These are phyloP conservation scores for Puntigrus tetrazona DNA, from an alignment of 2,113 vertebrate genomes.

Conservation along the genomic window DNA sequence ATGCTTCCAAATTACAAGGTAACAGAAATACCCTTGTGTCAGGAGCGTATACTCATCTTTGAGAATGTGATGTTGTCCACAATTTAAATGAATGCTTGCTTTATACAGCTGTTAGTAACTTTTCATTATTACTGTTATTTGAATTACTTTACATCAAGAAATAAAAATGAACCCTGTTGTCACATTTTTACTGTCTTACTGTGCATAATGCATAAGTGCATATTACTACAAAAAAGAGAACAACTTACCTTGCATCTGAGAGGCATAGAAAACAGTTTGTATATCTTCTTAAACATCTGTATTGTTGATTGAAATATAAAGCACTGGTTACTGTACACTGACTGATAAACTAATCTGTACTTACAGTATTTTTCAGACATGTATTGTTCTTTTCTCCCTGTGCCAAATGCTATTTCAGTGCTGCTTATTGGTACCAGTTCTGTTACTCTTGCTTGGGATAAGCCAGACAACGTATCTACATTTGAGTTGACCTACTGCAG, in stretches of 20 bases:
- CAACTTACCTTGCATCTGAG: neutral
- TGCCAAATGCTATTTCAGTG: conserved; percentile 43
- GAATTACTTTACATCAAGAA: neutral
- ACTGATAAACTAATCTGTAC: neutral
- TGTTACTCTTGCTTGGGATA: conserved; percentile 48
- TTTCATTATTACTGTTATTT: neutral
- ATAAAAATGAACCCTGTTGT: neutral
- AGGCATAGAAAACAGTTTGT: neutral
- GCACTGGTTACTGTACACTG: neutral
- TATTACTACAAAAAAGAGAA: neutral
- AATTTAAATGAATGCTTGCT: neutral
- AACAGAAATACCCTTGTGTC: neutral
- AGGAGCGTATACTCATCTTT: neutral
- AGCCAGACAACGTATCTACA: neutral
- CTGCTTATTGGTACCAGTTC: conserved; percentile 21
- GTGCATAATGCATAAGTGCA: neutral
- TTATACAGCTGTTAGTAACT: neutral
- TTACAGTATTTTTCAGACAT: neutral
- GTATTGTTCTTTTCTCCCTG: neutral
- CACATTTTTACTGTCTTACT: neutral
- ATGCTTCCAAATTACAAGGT: neutral
- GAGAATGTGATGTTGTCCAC: neutral
- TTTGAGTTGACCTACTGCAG: conserved; percentile 46
- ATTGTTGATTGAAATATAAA: neutral
- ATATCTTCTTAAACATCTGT: neutral